Conservation (phyloP, 2,797 vertebrate species). For the Gastrophryne carolinensis region DNA sequence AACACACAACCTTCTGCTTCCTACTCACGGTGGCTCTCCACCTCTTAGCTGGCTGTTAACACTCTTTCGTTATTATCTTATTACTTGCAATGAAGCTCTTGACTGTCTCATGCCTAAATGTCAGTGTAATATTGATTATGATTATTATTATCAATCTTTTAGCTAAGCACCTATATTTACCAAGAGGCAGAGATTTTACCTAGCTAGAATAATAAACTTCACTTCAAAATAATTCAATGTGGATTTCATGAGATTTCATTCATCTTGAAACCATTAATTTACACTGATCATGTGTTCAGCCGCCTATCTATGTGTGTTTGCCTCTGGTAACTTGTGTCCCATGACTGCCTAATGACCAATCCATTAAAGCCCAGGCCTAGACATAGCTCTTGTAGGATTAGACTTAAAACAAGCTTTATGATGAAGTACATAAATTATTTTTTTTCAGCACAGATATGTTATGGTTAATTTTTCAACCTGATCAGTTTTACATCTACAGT, state of each 20-base stretch:
- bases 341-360: constrained; percentile 36
- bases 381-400: constrained; percentile 13
- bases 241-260: constrained; percentile 85
- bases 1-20: constrained; percentile 66
- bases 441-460: not conserved
- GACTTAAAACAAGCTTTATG: not conserved
- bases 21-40: constrained; percentile 61
- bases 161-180: constrained; percentile 63
- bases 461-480: not conserved
- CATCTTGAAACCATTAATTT: constrained; percentile 75
- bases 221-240: constrained; percentile 70
- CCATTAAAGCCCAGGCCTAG: constrained; percentile 31
- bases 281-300: constrained; percentile 75
- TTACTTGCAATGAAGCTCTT: constrained; percentile 56
- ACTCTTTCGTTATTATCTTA: constrained; percentile 64
- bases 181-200: constrained; percentile 67
- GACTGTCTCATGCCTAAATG: constrained; percentile 61
- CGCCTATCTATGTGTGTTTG: constrained; percentile 59
- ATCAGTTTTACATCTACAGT: not conserved
- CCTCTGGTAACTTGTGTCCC: constrained; percentile 56
- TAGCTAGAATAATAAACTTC: constrained; percentile 64
- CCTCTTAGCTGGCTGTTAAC: constrained; percentile 65
- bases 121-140: constrained; percentile 56
- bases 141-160: constrained; percentile 62
- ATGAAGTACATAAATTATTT: not conserved